A percentile compares a stretch with the other conserved stretches of the same genome.
These are phyloP conservation scores for Simalia tracyae DNA, from an alignment of 2,797 vertebrate species.

Conservation along the genomic window DNA sequence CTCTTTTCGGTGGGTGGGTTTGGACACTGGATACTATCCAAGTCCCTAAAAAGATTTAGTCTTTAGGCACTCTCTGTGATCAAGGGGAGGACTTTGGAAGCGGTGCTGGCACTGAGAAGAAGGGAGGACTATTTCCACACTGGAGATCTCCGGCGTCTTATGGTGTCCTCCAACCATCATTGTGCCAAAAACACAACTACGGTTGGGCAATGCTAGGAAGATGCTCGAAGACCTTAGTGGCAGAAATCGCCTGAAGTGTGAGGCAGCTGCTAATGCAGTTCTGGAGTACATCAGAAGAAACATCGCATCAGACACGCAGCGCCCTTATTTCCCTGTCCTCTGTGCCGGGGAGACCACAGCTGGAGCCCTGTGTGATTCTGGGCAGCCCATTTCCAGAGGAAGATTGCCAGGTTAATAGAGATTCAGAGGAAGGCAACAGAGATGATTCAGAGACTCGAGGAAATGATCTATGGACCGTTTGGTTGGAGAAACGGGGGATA, in stretches of 20 bases:
- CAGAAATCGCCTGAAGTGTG: not conserved
- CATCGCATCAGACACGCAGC: fast-evolving
- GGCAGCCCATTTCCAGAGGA: not conserved
- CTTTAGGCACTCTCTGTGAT: not conserved
- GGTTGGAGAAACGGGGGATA: not conserved
- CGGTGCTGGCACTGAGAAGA: not conserved
- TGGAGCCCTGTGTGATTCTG: not conserved
- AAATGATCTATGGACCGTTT: not conserved
- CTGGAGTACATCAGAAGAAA: not conserved
- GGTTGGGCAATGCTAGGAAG: not conserved
- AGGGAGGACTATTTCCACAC: not conserved
- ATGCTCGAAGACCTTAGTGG: not conserved
- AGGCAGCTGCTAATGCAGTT: not conserved
- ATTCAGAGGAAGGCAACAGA: not conserved
- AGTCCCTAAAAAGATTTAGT: not conserved
- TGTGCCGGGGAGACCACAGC: not conserved
- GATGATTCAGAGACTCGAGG: not conserved
- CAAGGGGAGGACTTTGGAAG: not conserved
- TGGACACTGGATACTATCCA: not conserved
- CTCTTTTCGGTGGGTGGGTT: no score
- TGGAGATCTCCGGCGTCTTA: not conserved
- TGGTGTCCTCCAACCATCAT: not conserved
- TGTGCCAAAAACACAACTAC: not conserved
- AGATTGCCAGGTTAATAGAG: not conserved
- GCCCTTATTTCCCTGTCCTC: not conserved